These are phyloP conservation scores for Escarpia spicata DNA, from an alignment of 2,888 invertebrate genomes.

Conservation along the genomic window DNA sequence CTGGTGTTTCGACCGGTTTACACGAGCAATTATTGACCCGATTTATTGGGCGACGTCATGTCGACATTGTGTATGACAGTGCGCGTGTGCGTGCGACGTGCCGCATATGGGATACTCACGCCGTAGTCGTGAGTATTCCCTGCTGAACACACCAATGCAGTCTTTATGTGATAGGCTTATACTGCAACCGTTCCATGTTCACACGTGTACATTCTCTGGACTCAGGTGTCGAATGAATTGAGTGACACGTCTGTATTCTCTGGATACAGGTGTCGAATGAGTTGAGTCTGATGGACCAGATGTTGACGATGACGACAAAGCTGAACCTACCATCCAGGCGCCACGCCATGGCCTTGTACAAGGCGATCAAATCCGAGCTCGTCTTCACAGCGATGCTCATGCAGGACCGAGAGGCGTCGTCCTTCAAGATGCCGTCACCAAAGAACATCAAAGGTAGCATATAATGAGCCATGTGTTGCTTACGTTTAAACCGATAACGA, in stretches of 20 bases:
- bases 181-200: not conserved
- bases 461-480: too few relatives aligned
- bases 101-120: too few relatives aligned
- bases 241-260: constrained; percentile 30
- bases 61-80: not conserved
- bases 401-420: constrained; percentile 42
- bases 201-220: not conserved
- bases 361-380: constrained; percentile 51
- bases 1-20: not conserved
- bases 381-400: constrained; percentile 45
- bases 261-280: constrained; percentile 45
- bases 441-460: constrained; percentile 47
- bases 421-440: constrained; percentile 41
- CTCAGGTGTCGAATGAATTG: constrained; percentile 47
- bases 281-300: constrained; percentile 54
- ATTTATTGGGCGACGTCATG: not conserved
- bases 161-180: not conserved
- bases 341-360: constrained; percentile 42
- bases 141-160: not conserved
- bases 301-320: constrained; percentile 50
- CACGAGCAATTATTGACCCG: not conserved
- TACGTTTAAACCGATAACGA: too few relatives aligned
- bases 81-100: not conserved
- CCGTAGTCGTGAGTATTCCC: too few relatives aligned
- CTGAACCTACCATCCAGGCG: constrained; percentile 39